A percentile compares a stretch with the other conserved stretches of the same genome.
Conservation (phyloP, 2,888 invertebrate genomes). For the Drosophila pseudotalamancana region DNA sequence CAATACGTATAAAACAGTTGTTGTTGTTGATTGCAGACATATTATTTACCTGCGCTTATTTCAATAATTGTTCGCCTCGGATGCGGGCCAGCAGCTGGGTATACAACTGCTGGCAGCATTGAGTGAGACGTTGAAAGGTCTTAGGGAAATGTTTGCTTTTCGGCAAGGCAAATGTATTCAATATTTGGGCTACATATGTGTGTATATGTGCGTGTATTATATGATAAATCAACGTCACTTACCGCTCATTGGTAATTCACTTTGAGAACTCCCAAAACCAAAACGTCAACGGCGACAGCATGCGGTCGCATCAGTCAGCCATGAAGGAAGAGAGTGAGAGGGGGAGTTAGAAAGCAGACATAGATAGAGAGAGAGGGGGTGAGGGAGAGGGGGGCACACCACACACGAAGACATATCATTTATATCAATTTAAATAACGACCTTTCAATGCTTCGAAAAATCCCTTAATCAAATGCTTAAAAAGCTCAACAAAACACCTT, state of each 20-base stretch:
- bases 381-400: neutral
- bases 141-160: conserved; percentile 31
- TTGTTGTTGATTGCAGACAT: conserved; percentile 21
- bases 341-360: neutral
- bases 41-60: conserved; percentile 29
- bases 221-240: conserved; percentile 75
- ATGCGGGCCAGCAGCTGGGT: conserved; percentile 52
- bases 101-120: conserved; percentile 29
- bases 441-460: conserved; percentile 69
- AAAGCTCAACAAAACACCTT: conserved; percentile 62
- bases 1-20: conserved; percentile 28
- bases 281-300: conserved; percentile 58
- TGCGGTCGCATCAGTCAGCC: conserved; percentile 40
- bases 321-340: conserved; percentile 4
- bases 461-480: conserved; percentile 68
- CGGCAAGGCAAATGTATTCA: conserved; percentile 37
- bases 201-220: conserved; percentile 32
- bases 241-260: conserved; percentile 68
- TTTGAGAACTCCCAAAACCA: conserved; percentile 41
- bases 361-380: neutral
- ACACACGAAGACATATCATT: conserved; percentile 68
- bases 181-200: conserved; percentile 35
- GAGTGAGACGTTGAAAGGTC: conserved; percentile 9
- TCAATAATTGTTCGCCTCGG: conserved; percentile 36
- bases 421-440: conserved; percentile 82